Evolutionary conservation across 2,888 invertebrate species (phyloP), one percentile per base, ranked within the genome.

Genomic region (Syrista parreyssii): DNA sequence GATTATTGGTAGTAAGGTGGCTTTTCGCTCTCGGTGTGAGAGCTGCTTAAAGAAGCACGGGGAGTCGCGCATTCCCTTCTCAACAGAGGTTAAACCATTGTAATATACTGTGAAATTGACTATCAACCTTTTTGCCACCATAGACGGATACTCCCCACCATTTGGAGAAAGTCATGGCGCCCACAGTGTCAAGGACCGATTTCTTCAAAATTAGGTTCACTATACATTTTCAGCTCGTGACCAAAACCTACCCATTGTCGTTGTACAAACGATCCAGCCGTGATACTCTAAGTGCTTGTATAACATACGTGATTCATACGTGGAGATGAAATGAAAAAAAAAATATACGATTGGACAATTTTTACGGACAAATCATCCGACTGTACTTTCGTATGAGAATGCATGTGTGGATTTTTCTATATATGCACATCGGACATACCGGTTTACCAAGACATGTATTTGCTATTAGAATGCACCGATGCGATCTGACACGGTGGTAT

Each of bases 31-130:
- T 31, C 32, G 31, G 71, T 71, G 71, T 71, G 71, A 33, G 33
- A 32, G 71, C 9, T 23, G 71, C 71, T 71, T 71, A 71, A 71
- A 9, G 12, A 12, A 33, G 12, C 32, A 30, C 11, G 33, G 71
- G 71, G 30, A 69, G 6, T 71, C 30, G 12, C 11, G 71, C 71
- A 33, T 12, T 31, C 71, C 71, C 32, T 33, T 71, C 71, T 11
- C 9, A 31, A 32, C 71, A 71, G 11, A 71, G 71, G 71, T 71
- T 71, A 71, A 71, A 71, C 31, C 71, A 71, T 71, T 71, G 71
- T 71, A 71, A 71, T 71, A 71, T n/a, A 15, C 32, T 71, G 71
- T 71, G 71, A 71, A 71, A 71, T 71, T 71, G 71, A 71, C 71
- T 71, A 33, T 71, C 71, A 71, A 55, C 33, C 71, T 71, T 71